Base-by-base conservation (phyloP, 2,113 vertebrate species). In the Chunga burmeisteri region DNA sequence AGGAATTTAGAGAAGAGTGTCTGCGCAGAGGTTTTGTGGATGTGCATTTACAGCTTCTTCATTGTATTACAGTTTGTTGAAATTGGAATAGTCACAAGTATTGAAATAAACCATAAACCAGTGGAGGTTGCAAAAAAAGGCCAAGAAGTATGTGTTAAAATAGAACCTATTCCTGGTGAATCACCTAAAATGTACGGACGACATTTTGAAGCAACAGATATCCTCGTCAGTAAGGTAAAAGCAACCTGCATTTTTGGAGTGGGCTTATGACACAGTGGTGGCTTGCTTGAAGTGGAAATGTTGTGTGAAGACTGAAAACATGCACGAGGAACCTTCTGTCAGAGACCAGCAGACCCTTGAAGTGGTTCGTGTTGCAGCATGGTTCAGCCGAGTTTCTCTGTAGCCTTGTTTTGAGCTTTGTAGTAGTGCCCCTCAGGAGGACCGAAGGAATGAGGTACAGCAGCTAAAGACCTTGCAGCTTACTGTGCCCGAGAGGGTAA, bases 181-280 rank as follows among this genome's bases (percentile, higher is more conserved):
- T 98, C 99, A 2, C 99, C 99, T n/a, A 99, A 99, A 97, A 99
- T 99, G 99, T 99, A 97, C 14, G 99, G 99, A 38, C 99, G 99
- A 71, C 99, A 99, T 79, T 99, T 99, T 94, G 99, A 99, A 96
- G 99, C 99, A 46, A 99, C 99, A 6, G 99, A 99, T 93, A 94
- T 99, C 78, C 98, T 99, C 1, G 99, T 99, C 95, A 99, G 99
- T 93, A 99, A 99, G 99, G 99, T 99, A 97, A 96, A 55, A 32
- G 27, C 88, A 16, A 6, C 12, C 29, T 34, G 16, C 1, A 0
- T 34, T 79, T 62, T 21, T 50, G 71, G n/a, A 36, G 50, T 46
- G 73, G 47, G 52, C 47, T 63, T 49, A 10, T 13, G 77, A 9
- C 7, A 3, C 6, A 8, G 20, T 2, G 25, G 44, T 12, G 62